Base-by-base conservation (phyloP, 2,797 vertebrate species). In the Oreonectes daqikongensis region DNA sequence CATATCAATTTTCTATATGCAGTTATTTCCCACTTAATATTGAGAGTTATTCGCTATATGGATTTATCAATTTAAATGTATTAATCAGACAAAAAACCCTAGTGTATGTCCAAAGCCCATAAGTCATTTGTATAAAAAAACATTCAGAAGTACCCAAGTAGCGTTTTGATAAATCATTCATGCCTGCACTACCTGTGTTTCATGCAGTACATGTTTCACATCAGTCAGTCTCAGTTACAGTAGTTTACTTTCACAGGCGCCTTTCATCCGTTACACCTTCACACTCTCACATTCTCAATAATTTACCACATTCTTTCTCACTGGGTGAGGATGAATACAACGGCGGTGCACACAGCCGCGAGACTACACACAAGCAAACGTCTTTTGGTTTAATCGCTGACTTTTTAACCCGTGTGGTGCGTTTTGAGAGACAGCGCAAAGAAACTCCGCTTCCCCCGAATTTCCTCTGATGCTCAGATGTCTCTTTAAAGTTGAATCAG, bases 401-500 rank as follows among this genome's bases (percentile, higher is more conserved):
- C 71, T 32, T 61, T 78, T 61, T 63, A 72, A 48, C 30, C 65
- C 12, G 15, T 63, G 66, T 64, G 44, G 28, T 15, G 30, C 10
- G 22, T 44, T 67, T 46, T 74, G 44, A 55, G 26, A 75, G 59
- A 64, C 32, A 53, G 66, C 32, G 32, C 35, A 57, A 52, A 71
- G 50, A 50, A 63, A 20, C 40, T 35, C 65, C 11, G 2, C 60
- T 48, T 35, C 32, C 14, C 50, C 69, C 48, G 72, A 83, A 77
- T 85, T 72, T 77, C 61, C 69, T 85, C 78, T 79, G 44, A 28
- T 82, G 77, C 69, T 71, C 55, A 18, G 26, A 59, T 78, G 50
- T 65, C 57, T 81, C 72, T 87, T 85, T 88, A 78, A 89, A 85
- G 82, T 81, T 64, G 48, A 79, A 86, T 86, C 61, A 59, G 70